phyloP scores from a whole-genome alignment of 2,797 vertebrate species.

The Chelon auratus region DNA sequence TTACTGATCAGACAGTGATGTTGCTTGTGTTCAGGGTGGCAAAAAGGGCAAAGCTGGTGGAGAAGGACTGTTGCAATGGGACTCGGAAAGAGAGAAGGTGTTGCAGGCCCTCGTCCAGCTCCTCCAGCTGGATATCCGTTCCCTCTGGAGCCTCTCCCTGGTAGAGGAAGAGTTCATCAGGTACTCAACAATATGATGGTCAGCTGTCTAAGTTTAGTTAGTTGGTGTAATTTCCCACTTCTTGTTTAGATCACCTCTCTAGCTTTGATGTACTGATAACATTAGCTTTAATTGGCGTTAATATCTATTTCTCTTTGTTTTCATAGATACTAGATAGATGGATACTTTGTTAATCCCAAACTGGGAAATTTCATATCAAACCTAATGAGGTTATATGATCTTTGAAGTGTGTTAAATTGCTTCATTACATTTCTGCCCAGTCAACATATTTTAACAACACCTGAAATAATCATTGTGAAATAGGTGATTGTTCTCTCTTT shows the following conservation, averaged over 20 bases:
- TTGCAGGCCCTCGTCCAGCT: slow-evolving; percentile 89
- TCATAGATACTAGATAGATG: not conserved
- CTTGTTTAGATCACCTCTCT: not conserved
- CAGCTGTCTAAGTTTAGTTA: slow-evolving; percentile 15
- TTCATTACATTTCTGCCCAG: slow-evolving; percentile 3
- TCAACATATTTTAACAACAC: not conserved
- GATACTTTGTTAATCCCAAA: not conserved
- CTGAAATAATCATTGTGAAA: not conserved
- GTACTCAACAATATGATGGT: slow-evolving; percentile 68
- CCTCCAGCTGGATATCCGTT: slow-evolving; percentile 92
- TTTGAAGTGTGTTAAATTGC: not conserved
- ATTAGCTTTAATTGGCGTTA: slow-evolving; percentile 11
- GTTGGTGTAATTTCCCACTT: slow-evolving; percentile 8
- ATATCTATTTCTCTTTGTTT: not conserved
- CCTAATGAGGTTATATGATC: not conserved
- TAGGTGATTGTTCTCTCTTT: not conserved
- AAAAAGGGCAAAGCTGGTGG: slow-evolving; percentile 87
- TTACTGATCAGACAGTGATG: not conserved
- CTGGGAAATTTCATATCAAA: not conserved
- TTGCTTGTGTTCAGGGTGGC: slow-evolving; percentile 81
- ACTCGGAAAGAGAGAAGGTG: slow-evolving; percentile 87
- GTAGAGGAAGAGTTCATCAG: slow-evolving; percentile 96
- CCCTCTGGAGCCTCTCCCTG: slow-evolving; percentile 90
- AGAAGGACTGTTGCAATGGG: slow-evolving; percentile 88
- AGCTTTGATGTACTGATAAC: not conserved